Percentiles rank a stretch among this genome's conserved stretches.
These are phyloP conservation scores for Drosophila tripunctata DNA, from an alignment of 2,888 invertebrate genomes.

Conservation along the genomic window DNA sequence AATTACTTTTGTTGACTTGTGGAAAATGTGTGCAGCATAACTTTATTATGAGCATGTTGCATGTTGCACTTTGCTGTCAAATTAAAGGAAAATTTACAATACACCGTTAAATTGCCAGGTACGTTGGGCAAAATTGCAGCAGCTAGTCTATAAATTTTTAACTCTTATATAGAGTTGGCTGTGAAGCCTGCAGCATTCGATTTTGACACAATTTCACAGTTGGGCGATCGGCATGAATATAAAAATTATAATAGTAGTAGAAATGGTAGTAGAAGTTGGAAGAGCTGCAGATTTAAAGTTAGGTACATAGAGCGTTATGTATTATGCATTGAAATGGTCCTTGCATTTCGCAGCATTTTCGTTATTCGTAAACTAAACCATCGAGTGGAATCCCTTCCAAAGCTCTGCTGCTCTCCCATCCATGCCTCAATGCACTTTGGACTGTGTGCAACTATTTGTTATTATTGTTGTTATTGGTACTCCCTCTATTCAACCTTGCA, in stretches of 20 bases:
- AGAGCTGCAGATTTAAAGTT: slow-evolving; percentile 10
- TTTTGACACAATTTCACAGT: slow-evolving; percentile 73
- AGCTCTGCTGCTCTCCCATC: too few relatives aligned
- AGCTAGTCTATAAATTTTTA: slow-evolving; percentile 44
- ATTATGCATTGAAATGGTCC: slow-evolving; percentile 52
- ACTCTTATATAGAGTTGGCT: slow-evolving; percentile 23
- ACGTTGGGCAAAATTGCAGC: slow-evolving; percentile 60
- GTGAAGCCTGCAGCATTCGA: slow-evolving; percentile 47
- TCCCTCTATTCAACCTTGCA: slow-evolving; percentile 44
- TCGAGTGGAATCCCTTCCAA: slow-evolving; percentile 56
- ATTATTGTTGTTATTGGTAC: slow-evolving; percentile 19
- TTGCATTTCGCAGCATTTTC: slow-evolving; percentile 31
- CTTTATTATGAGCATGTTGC: slow-evolving; percentile 60
- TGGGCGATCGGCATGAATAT: slow-evolving; percentile 36
- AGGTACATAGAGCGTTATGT: too few relatives aligned
- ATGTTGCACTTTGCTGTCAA: slow-evolving; percentile 55
- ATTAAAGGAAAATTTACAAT: slow-evolving; percentile 76
- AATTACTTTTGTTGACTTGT: slow-evolving; percentile 41
- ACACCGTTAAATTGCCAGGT: slow-evolving; percentile 73
- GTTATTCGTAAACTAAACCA: slow-evolving; percentile 46
- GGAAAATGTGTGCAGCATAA: slow-evolving; percentile 28
- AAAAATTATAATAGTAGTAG: slow-evolving; percentile 11
- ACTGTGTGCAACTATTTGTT: slow-evolving; percentile 54
- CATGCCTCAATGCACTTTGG: slow-evolving; percentile 73
- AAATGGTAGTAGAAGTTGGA: background rate